A percentile compares a stretch with the other conserved stretches of the same genome.
Evolutionary conservation across 2,113 vertebrate genomes (phyloP).

Genomic region (Gnathonemus echidnorhynchus): DNA sequence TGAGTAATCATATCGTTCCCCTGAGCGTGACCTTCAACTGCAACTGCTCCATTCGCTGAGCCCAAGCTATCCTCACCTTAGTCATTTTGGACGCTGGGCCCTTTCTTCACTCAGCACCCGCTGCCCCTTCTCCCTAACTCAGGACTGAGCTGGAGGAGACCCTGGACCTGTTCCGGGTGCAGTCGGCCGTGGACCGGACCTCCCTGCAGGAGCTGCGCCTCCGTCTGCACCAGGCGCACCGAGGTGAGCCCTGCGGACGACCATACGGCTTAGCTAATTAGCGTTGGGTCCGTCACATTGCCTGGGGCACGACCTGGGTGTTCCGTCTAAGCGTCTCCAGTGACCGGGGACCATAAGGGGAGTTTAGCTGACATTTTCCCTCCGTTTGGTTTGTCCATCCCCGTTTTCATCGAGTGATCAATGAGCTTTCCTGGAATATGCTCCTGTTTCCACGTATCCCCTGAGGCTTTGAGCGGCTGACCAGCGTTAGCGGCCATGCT

Average conservation of each 20-base stretch:
- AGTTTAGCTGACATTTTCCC: neutral
- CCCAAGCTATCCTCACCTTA: neutral
- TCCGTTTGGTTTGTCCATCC: neutral
- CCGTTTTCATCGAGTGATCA: neutral
- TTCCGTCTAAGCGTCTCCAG: neutral
- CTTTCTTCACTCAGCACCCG: neutral
- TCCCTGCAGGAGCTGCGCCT: constrained; percentile 62
- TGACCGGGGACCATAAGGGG: neutral
- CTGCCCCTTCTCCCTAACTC: neutral
- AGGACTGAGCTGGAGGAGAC: constrained; percentile 75
- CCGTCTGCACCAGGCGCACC: constrained; percentile 54
- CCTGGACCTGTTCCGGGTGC: constrained; percentile 67
- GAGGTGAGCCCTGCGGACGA: constrained; percentile 46
- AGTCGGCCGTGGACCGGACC: constrained; percentile 61
- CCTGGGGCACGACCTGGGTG: neutral
- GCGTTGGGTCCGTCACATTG: neutral
- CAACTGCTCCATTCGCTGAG: neutral
- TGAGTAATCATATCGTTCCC: neutral
- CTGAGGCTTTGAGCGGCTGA: neutral
- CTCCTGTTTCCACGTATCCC: neutral
- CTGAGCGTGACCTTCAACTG: neutral
- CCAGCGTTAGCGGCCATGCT: neutral
- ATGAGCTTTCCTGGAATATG: neutral
- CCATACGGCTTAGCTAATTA: too few relatives aligned
- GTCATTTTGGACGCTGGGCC: neutral